Percentiles rank a stretch among this genome's conserved stretches.
Evolutionary conservation across 2,888 invertebrate species (phyloP).

Genomic region (Lepidocyrtoides sp.): DNA sequence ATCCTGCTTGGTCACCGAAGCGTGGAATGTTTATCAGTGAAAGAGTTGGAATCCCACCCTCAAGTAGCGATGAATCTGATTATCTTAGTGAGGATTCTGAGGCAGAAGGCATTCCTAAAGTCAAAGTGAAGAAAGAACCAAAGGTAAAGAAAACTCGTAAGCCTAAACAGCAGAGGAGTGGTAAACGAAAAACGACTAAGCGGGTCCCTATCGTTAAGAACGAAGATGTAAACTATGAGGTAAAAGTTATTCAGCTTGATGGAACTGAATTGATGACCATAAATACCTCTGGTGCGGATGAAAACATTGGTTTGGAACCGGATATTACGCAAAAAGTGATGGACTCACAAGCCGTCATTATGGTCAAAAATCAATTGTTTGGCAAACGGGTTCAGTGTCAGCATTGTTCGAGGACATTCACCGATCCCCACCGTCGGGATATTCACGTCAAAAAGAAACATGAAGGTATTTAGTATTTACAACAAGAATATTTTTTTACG

Average conservation of each 20-base stretch:
- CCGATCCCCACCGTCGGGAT: conserved; percentile 62
- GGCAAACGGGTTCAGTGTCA: conserved; percentile 74
- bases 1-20: conserved; percentile 76
- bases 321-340: conserved; percentile 74
- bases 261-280: conserved; percentile 74
- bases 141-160: conserved; percentile 2
- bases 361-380: conserved; percentile 75
- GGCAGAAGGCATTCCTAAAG: conserved; percentile 28
- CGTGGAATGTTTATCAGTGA: conserved; percentile 65
- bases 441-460: conserved; percentile 78
- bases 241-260: conserved; percentile 73
- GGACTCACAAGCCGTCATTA: conserved; percentile 76
- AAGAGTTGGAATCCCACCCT: conserved; percentile 49
- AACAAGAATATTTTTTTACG: too few relatives aligned
- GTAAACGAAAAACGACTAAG: not conserved
- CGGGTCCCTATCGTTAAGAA: not conserved
- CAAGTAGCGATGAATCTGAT: conserved; percentile 74
- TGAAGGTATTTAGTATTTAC: conserved; percentile 67
- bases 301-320: conserved; percentile 72
- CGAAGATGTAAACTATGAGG: conserved; percentile 68
- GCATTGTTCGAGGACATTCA: conserved; percentile 67
- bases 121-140: conserved; percentile 55
- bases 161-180: not conserved
- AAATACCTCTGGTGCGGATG: conserved; percentile 55
- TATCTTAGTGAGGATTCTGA: conserved; percentile 54